phyloP scores from a whole-genome alignment of 1,140 invertebrate species.

The Diabrotica virgifera region DNA sequence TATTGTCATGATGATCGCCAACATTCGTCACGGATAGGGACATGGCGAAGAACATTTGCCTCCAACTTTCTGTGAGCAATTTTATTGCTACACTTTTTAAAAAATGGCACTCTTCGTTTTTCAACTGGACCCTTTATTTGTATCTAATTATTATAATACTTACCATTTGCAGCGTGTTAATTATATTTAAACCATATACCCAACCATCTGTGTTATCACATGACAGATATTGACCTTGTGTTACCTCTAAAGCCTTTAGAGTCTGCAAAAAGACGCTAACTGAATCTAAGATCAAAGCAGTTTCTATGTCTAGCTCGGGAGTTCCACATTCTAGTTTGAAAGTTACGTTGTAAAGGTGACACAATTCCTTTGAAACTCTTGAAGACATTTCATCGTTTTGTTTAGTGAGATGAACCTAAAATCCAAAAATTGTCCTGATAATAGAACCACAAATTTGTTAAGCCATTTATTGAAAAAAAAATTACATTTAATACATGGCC shows the following conservation, averaged over 20 bases:
- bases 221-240: background rate
- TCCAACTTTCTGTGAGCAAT: too few relatives aligned
- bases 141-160: background rate
- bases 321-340: slow-evolving; percentile 6
- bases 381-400: background rate
- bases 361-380: background rate
- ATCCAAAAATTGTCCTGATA: too few relatives aligned
- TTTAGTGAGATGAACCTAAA: background rate
- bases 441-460: too few relatives aligned
- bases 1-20: too few relatives aligned
- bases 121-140: too few relatives aligned
- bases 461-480: too few relatives aligned
- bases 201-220: slow-evolving; percentile 72
- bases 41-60: too few relatives aligned
- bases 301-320: background rate
- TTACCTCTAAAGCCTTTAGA: background rate
- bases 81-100: too few relatives aligned
- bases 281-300: slow-evolving; percentile 60
- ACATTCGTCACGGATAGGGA: too few relatives aligned
- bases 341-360: slow-evolving; percentile 5
- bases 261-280: slow-evolving; percentile 49
- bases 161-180: slow-evolving; percentile 87
- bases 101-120: too few relatives aligned
- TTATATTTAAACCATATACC: slow-evolving; percentile 76
- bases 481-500: too few relatives aligned